A percentile compares a stretch with the other conserved stretches of the same genome.
These are phyloP conservation scores for Liopterus haemorrhoidalis DNA, from an alignment of 2,888 invertebrate species.

Conservation along the genomic window DNA sequence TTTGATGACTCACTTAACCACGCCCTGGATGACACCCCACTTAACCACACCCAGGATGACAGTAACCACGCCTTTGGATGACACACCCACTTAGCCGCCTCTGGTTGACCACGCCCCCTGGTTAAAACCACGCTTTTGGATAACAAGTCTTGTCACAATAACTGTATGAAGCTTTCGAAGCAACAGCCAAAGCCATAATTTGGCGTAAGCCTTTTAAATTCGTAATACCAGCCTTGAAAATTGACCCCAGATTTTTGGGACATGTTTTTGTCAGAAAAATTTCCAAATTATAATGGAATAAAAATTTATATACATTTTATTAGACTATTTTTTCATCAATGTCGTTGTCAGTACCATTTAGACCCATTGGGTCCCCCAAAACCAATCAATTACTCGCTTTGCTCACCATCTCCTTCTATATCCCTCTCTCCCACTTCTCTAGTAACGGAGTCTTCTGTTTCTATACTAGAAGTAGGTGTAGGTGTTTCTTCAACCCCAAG, in stretches of 20 bases:
- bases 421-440: slow-evolving; percentile 52
- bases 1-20: too few relatives aligned
- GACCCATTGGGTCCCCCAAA: not conserved
- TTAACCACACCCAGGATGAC: too few relatives aligned
- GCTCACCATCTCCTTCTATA: slow-evolving; percentile 54
- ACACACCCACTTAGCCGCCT: too few relatives aligned
- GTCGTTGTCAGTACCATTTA: not conserved
- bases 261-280: not conserved
- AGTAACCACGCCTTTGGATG: too few relatives aligned
- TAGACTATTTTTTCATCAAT: slow-evolving; percentile 4
- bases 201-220: too few relatives aligned
- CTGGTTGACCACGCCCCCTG: too few relatives aligned
- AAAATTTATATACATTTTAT: slow-evolving; percentile 10
- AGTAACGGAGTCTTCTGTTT: slow-evolving; percentile 53
- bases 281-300: not conserved
- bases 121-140: too few relatives aligned
- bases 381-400: slow-evolving; percentile 49
- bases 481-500: slow-evolving; percentile 48
- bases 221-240: too few relatives aligned
- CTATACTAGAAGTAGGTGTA: slow-evolving; percentile 55
- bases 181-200: too few relatives aligned
- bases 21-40: too few relatives aligned
- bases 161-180: too few relatives aligned
- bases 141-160: too few relatives aligned
- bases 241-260: not conserved